Percentiles rank a stretch among this genome's conserved stretches.
Evolutionary conservation across 1,140 invertebrate genomes (phyloP).

Genomic region (Chrysopa pallens): DNA sequence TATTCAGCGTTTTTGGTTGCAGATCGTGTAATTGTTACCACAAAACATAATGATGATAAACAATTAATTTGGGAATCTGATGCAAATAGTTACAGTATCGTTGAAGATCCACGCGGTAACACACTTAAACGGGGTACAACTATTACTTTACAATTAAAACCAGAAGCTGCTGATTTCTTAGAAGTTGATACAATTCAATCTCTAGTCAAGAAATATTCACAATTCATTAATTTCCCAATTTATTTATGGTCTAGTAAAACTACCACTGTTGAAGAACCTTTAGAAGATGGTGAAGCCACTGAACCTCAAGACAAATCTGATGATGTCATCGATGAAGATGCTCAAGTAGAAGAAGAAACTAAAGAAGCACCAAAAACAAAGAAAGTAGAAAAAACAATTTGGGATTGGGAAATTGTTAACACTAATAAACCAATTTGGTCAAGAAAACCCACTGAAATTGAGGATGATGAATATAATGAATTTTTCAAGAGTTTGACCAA

Average conservation of each 20-base stretch:
- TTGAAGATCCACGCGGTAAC: constrained; percentile 84
- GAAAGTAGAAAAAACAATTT: constrained; percentile 83
- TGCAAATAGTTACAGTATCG: constrained; percentile 70
- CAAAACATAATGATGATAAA: constrained; percentile 87
- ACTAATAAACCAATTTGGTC: constrained; percentile 97
- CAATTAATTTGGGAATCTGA: constrained; percentile 99
- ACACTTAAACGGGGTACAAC: constrained; percentile 52
- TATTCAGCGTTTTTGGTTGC: constrained; percentile 95
- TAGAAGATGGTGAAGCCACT: constrained; percentile 32
- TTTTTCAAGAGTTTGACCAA: constrained; percentile 93
- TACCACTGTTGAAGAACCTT: constrained; percentile 67
- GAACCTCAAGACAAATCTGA: constrained; percentile 13
- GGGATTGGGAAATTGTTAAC: constrained; percentile 97
- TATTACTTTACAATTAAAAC: constrained; percentile 75
- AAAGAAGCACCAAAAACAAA: constrained; percentile 79
- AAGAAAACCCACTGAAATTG: constrained; percentile 70
- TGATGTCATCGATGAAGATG: constrained; percentile 20
- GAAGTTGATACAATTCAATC: constrained; percentile 80
- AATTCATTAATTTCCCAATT: constrained; percentile 99
- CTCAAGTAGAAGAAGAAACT: constrained; percentile 42
- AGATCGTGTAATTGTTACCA: constrained; percentile 77
- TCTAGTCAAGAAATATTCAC: constrained; percentile 93
- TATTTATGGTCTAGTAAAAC: constrained; percentile 91
- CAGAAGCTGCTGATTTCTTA: constrained; percentile 91
- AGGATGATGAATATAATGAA: constrained; percentile 75